Evolutionary conservation across 2,888 invertebrate species (phyloP).

Genomic region (Patella pellucida): DNA sequence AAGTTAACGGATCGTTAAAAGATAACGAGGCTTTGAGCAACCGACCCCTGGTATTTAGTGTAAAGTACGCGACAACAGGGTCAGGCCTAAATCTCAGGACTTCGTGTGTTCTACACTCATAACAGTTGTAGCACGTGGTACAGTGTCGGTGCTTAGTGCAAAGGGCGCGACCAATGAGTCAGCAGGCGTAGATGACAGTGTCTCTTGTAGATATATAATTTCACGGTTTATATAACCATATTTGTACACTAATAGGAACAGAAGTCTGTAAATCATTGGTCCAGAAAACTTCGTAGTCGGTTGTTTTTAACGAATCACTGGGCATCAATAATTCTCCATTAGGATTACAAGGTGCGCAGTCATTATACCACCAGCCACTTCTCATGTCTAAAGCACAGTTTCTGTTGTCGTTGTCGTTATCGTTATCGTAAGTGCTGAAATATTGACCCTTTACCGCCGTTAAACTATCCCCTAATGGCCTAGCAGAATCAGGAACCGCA

Average conservation of each 20-base stretch:
- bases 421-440: neutral
- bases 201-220: too few species aligned
- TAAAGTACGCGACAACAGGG: too few species aligned
- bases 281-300: neutral
- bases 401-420: neutral
- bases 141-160: too few species aligned
- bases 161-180: too few species aligned
- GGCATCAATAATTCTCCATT: conserved; percentile 7
- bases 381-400: conserved; percentile 9
- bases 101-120: too few species aligned
- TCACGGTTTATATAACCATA: neutral
- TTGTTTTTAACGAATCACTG: neutral
- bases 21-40: too few species aligned
- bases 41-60: too few species aligned
- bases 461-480: neutral
- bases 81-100: too few species aligned
- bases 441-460: neutral
- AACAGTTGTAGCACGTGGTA: too few species aligned
- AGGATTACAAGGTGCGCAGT: conserved; percentile 16
- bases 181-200: too few species aligned
- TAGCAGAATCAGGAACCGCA: neutral
- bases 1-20: too few species aligned
- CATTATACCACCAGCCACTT: conserved; percentile 17
- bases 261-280: neutral
- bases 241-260: neutral